Base-by-base conservation (phyloP, 2,797 vertebrate species). In the Falco peregrinus region DNA sequence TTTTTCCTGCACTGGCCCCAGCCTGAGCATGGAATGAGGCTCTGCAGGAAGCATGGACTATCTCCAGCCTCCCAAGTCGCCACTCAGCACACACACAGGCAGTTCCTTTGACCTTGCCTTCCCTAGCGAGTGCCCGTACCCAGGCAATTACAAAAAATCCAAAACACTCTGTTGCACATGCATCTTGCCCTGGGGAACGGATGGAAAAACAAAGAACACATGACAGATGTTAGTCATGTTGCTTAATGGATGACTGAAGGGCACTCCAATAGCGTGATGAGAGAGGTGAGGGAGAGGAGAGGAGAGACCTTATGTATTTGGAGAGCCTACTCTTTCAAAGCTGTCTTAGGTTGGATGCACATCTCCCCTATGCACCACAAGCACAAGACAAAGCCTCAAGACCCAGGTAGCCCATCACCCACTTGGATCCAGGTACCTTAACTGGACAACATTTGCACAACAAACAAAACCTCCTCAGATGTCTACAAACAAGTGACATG, bases 141-240 rank as follows among this genome's bases (percentile, higher is more conserved):
- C 5, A 5, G 31, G 53, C 54, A 85, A 81, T 67, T 63, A 84
- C 53, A 93, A 43, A 77, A 89, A 90, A 67, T 82, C 54, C 74
- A 41, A 47, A 95, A 81, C 76, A 76, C 80, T 92, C 84, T 65
- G 51, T 70, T 89, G 67, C 83, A 95, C 83, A 81, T 0, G 0
- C 61, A 81, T 73, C 79, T 92, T 1, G 24, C 87, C 87, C 31
- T 37, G 65, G 80, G 94, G 73, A 95, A 53, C 2, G 19, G 1
- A 17, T 50, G 51, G 67, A 70, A 84, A 95, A 94, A 45, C 56
- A 92, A 94, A 92, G 76, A 87, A 65, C 57, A 65, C 47, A 81
- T 73, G 94, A 88, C 95, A 93, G 94, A 96, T 90, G 84, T 93
- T 95, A 75, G 53, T 90, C 76, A 41, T 85, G 57, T 90, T 0